phyloP scores from a whole-genome alignment of 1,140 invertebrate species.

The Oscheius sp. region DNA sequence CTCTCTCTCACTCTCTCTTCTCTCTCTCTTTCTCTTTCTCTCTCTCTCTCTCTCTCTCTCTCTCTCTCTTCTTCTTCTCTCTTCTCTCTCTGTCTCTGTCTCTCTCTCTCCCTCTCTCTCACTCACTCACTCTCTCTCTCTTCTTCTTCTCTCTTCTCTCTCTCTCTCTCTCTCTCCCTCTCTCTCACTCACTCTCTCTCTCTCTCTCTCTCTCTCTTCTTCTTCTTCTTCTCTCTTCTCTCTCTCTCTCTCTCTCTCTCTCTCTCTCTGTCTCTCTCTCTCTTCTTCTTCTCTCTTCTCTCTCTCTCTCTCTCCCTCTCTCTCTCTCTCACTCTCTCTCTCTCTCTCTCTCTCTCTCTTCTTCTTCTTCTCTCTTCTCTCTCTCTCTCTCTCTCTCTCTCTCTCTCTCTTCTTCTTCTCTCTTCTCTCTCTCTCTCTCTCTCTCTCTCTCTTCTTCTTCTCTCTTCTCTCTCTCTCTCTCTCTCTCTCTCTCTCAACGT shows the following conservation, averaged over 20 bases:
- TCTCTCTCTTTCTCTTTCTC: no score
- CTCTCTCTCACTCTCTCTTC: no score
- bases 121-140: no score
- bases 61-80: no score
- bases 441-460: background rate
- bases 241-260: background rate
- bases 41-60: no score
- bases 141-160: no score
- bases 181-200: no score
- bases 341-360: background rate
- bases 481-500: background rate
- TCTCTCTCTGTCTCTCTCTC: background rate
- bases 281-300: background rate
- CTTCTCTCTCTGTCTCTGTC: no score
- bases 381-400: background rate
- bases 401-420: background rate
- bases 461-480: background rate
- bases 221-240: no score
- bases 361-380: background rate
- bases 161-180: no score
- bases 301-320: background rate
- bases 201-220: no score
- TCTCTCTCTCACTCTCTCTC: background rate
- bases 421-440: background rate
- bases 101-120: no score